Percentiles rank a stretch among this genome's conserved stretches.
Evolutionary conservation across 2,888 invertebrate genomes (phyloP).

Genomic region (Monopis laevigella): DNA sequence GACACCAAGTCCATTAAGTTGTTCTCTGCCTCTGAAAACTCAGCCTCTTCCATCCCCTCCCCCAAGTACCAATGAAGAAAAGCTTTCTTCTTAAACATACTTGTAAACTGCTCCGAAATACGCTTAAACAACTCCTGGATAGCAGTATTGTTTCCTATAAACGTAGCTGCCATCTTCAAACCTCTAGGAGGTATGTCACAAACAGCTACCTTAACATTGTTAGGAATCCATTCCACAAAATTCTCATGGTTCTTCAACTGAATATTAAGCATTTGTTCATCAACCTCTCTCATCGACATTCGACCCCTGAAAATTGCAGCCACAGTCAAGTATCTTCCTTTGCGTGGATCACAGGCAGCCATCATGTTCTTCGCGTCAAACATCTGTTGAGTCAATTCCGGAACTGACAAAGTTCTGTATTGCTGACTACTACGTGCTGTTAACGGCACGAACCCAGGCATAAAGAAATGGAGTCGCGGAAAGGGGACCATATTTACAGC

Average conservation of each 20-base stretch:
- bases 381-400: constrained; percentile 78
- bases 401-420: constrained; percentile 88
- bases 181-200: constrained; percentile 81
- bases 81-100: constrained; percentile 95
- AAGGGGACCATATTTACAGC: constrained; percentile 71
- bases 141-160: constrained; percentile 87
- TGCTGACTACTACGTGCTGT: constrained; percentile 86
- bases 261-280: constrained; percentile 79
- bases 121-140: constrained; percentile 89
- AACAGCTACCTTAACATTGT: constrained; percentile 81
- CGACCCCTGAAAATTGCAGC: constrained; percentile 89
- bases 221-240: constrained; percentile 84
- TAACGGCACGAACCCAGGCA: constrained; percentile 71
- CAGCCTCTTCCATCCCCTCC: constrained; percentile 93
- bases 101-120: constrained; percentile 85
- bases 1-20: constrained; percentile 81
- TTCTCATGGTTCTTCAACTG: constrained; percentile 82
- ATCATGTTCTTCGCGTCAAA: constrained; percentile 80
- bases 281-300: constrained; percentile 94
- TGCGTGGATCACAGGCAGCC: constrained; percentile 93
- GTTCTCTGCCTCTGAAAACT: constrained; percentile 90
- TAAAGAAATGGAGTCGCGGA: constrained; percentile 69
- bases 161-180: constrained; percentile 88
- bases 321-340: constrained; percentile 88
- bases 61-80: constrained; percentile 97